Evolutionary conservation across 2,113 vertebrate genomes (phyloP).

Genomic region (Macrotus californicus): DNA sequence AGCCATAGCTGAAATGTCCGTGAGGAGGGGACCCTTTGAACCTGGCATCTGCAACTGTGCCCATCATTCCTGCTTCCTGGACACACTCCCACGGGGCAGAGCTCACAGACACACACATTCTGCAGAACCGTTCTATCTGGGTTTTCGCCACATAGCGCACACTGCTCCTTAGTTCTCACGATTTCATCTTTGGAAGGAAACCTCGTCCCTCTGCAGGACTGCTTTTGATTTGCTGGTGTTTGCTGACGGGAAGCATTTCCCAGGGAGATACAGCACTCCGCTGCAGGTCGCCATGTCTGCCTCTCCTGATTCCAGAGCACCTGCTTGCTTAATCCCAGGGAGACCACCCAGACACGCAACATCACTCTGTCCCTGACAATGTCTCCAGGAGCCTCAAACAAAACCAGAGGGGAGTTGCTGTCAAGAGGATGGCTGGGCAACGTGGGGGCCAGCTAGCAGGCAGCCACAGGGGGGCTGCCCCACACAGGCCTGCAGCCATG

Average conservation of each 20-base stretch:
- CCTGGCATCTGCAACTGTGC: slow-evolving; percentile 68
- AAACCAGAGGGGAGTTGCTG: background rate
- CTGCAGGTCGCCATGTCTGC: background rate
- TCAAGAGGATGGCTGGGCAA: no score
- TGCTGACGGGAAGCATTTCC: background rate
- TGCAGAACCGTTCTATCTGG: background rate
- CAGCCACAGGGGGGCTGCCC: no score
- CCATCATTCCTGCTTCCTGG: background rate
- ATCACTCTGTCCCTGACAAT: background rate
- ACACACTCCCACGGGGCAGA: rapidly evolving
- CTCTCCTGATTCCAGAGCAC: background rate
- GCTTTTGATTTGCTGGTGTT: background rate
- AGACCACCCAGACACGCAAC: background rate
- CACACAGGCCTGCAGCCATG: background rate
- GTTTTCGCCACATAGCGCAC: no score
- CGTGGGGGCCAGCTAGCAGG: no score
- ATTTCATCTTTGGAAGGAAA: background rate
- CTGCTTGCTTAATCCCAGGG: background rate
- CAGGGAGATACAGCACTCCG: background rate
- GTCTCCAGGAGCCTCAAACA: background rate
- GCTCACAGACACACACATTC: background rate
- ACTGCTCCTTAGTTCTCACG: rapidly evolving
- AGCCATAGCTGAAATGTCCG: slow-evolving; percentile 46
- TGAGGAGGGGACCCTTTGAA: slow-evolving; percentile 55
- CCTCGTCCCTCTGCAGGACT: background rate